Evolutionary conservation across 2,888 invertebrate genomes (phyloP).

Genomic region (Drosophila seclusa): DNA sequence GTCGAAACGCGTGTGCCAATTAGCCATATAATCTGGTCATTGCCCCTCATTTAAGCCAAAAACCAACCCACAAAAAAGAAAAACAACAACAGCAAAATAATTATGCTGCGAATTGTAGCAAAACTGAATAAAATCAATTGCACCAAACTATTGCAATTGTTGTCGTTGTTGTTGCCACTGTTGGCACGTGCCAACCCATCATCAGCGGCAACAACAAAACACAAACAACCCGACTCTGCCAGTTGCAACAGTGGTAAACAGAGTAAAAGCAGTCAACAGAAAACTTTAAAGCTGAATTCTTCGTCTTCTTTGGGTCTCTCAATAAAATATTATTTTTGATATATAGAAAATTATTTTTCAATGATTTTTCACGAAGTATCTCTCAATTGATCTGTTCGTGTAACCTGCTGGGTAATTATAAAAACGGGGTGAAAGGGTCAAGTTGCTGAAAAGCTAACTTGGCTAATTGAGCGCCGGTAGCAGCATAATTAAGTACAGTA

Average conservation of each 20-base stretch:
- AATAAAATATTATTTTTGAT: too few species aligned
- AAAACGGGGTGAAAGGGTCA: conserved; percentile 3
- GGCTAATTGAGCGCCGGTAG: conserved; percentile 46
- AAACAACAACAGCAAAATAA: conserved; percentile 35
- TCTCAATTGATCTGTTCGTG: not conserved
- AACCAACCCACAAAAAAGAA: conserved; percentile 5
- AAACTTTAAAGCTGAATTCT: conserved; percentile 5
- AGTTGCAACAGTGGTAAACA: conserved; percentile 46
- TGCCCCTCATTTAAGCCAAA: conserved; percentile 47
- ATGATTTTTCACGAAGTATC: not conserved
- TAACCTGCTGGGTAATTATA: conserved; percentile 1
- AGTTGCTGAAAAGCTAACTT: conserved; percentile 15
- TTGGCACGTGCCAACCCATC: conserved; percentile 64
- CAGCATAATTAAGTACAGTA: conserved; percentile 62
- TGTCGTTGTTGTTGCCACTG: conserved; percentile 28
- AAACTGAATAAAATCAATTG: conserved; percentile 40
- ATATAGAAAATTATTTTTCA: not conserved
- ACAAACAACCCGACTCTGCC: conserved; percentile 24
- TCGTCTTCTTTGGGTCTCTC: not conserved
- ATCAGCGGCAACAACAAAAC: conserved; percentile 36
- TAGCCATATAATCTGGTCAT: conserved; percentile 45
- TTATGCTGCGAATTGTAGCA: conserved; percentile 67
- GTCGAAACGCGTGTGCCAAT: conserved; percentile 50
- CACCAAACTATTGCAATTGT: conserved; percentile 17
- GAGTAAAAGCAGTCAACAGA: conserved; percentile 14